Conservation (phyloP, 2,888 invertebrate genomes). For the Spatulosminthurus flaviceps region DNA sequence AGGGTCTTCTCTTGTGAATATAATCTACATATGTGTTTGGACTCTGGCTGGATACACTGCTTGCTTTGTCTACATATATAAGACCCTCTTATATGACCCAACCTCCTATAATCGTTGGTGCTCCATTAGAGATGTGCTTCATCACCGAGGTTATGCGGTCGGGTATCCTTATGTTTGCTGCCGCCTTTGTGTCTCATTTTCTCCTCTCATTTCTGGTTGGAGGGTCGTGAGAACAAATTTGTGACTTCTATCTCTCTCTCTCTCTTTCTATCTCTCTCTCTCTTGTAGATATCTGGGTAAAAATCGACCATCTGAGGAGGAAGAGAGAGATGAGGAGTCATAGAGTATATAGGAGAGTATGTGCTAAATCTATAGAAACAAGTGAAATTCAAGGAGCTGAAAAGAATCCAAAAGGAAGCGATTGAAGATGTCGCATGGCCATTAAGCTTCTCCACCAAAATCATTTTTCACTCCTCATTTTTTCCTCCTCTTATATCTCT, state of each 20-base stretch:
- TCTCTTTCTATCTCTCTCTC: too few species aligned
- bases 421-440: constrained; percentile 51
- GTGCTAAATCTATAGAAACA: constrained; percentile 1
- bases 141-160: constrained; percentile 1
- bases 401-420: constrained; percentile 49
- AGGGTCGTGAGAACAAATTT: constrained; percentile 26
- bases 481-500: too few species aligned
- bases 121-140: background rate
- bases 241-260: too few species aligned
- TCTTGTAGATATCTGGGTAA: background rate
- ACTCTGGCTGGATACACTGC: too few species aligned
- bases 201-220: constrained; percentile 9
- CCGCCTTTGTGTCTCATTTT: constrained; percentile 9
- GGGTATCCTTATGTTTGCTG: background rate
- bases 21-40: too few species aligned
- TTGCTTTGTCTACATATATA: too few species aligned
- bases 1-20: too few species aligned
- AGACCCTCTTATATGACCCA: too few species aligned
- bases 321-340: background rate
- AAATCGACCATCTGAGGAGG: background rate
- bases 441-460: constrained; percentile 52
- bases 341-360: background rate
- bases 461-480: constrained; percentile 49
- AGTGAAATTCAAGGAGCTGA: constrained; percentile 37
- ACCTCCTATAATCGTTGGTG: too few species aligned